phyloP scores from a whole-genome alignment of 2,113 vertebrate species.

The Phaetusa simplex region DNA sequence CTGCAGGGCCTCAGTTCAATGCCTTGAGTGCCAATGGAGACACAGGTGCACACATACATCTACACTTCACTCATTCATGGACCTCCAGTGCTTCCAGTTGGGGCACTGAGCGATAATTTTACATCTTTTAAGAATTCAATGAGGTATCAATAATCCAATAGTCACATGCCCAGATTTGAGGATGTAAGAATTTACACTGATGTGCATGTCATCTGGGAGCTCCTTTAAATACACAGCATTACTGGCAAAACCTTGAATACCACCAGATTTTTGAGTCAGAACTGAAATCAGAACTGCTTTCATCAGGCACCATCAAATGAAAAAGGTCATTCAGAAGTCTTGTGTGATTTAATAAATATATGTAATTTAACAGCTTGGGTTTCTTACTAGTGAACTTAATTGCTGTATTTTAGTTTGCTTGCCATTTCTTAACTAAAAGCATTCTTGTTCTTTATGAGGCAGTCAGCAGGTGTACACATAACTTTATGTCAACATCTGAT shows the following conservation, averaged over 20 bases:
- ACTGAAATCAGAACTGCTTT: background rate
- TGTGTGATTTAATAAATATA: slow-evolving; percentile 32
- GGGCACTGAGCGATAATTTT: background rate
- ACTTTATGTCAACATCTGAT: slow-evolving; percentile 61
- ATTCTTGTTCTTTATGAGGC: slow-evolving; percentile 59
- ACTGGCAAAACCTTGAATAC: background rate
- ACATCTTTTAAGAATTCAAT: background rate
- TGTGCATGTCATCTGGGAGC: background rate
- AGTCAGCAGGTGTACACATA: slow-evolving; percentile 59
- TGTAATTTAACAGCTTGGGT: slow-evolving; percentile 8
- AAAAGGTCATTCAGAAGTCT: slow-evolving; percentile 53
- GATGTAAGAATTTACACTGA: background rate
- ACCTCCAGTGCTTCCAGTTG: background rate
- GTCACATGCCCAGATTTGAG: background rate
- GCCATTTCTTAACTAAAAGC: slow-evolving; percentile 39
- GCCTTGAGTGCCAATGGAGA: fast-evolving
- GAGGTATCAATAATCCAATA: background rate
- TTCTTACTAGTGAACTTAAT: slow-evolving; percentile 42
- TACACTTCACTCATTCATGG: background rate
- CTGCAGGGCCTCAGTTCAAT: background rate
- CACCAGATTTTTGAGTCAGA: background rate
- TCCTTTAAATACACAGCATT: background rate
- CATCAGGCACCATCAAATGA: slow-evolving; percentile 20
- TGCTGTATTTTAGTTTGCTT: slow-evolving; percentile 32
- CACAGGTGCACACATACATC: background rate